phyloP scores from a whole-genome alignment of 2,113 vertebrate species.

The Nymphicus hollandicus region DNA sequence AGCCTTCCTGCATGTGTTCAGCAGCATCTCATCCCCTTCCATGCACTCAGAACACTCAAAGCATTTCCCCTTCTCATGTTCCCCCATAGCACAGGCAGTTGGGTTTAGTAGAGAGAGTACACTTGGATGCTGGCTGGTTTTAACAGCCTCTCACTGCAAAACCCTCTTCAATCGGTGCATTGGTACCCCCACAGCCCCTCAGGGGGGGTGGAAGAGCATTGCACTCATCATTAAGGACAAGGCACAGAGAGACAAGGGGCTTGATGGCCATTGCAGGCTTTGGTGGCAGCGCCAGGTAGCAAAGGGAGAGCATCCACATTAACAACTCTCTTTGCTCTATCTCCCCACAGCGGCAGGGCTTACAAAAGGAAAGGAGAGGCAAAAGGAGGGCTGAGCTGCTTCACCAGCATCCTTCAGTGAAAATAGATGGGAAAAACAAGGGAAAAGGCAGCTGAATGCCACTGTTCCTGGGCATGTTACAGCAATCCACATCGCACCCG shows the following conservation, averaged over 20 bases:
- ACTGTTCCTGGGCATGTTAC: conserved; percentile 9
- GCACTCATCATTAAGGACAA: neutral
- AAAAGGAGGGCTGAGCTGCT: neutral
- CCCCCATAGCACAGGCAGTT: neutral
- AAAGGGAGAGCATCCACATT: fast-evolving
- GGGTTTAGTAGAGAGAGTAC: neutral
- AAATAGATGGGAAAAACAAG: neutral
- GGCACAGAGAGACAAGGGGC: neutral
- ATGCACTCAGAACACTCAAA: neutral
- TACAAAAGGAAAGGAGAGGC: neutral
- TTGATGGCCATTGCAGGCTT: neutral
- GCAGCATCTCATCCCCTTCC: neutral
- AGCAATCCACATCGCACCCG: neutral
- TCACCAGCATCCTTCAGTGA: neutral
- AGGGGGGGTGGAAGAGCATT: neutral
- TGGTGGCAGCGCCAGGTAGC: neutral
- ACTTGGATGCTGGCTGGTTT: neutral
- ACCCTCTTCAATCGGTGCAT: neutral
- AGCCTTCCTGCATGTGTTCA: neutral
- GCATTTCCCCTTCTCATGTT: neutral
- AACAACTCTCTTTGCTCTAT: neutral
- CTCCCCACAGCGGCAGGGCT: neutral
- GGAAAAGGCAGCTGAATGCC: neutral
- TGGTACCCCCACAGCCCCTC: neutral
- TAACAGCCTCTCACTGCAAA: neutral